Base-by-base conservation (phyloP, 37 sponge, comb jelly and placozoan species). In the Petrosia ficiformis region DNA sequence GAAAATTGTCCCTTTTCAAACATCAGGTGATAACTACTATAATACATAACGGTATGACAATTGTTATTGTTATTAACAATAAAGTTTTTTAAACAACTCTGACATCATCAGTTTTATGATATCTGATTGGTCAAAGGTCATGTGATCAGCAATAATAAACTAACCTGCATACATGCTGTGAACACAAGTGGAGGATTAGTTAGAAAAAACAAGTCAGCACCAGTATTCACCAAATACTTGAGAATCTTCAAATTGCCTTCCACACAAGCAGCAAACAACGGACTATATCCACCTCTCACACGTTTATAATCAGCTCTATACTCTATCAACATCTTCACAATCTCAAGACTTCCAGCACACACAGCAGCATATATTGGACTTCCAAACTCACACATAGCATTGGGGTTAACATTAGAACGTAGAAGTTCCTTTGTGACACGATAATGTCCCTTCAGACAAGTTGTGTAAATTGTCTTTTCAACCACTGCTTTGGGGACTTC, bases 321-420 rank as follows among this genome's bases (percentile, higher is more conserved):
- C 28, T 83, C 75, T 1, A 89, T 41, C 42, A 94, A 67, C 4
- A 86, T 65, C 0, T 76, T 63, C 14, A 94, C 80, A 16, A 94
- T 68, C 4, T 86, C 77, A 44, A 89, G 56, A 65, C 71, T 78
- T 0, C 91, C 94, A 30, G 73, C 61, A 76, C 86, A 86, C 2
- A 85, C 69, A 8, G 87, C 92, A 34, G 84, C 92, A 72, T 76
- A 86, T 11, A 91, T 80, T 8, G 92, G 92, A 6, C 87, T 86
- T n/a, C 92, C 92, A 28, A 69, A 64, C 16, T 24, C 3, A 0
- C 84, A 79, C 28, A 31, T 33, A 54, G 75, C 54, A 56, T 86
- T 86, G 0, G 80, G 77, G 39, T 86, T 86, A 2, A 61, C 77
- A 0, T 76, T 66, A 2, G 73, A 77, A 1, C 75, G 43, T 67